phyloP scores from a whole-genome alignment of 2,888 invertebrate species.

The Ctena decussata region DNA sequence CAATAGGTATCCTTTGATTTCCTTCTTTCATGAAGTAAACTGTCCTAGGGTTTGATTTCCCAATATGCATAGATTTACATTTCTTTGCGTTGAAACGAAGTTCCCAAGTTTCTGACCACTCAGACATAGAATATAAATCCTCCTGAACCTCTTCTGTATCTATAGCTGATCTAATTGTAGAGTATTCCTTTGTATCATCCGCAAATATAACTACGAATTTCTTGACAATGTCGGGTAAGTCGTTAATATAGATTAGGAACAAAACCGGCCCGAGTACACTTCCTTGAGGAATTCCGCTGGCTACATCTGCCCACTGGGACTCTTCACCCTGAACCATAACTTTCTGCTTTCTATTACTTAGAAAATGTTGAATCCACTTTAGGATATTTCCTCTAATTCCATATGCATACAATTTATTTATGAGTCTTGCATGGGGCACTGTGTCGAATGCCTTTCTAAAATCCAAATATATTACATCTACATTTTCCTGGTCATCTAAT shows the following conservation, averaged over 20 bases:
- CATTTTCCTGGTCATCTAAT: not conserved
- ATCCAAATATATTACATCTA: conserved; percentile 19
- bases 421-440: conserved; percentile 11
- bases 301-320: conserved; percentile 16
- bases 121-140: no score
- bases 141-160: no score
- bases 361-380: conserved; percentile 25
- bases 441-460: conserved; percentile 28
- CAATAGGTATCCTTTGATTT: no score
- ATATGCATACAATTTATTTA: conserved; percentile 3
- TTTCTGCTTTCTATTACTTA: conserved; percentile 19
- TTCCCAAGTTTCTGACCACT: no score
- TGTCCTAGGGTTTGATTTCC: no score
- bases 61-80: no score
- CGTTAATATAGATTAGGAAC: conserved; percentile 27
- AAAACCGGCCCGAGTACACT: conserved; percentile 11
- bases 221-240: not conserved
- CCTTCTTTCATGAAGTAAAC: no score
- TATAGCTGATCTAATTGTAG: no score
- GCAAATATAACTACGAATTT: not conserved
- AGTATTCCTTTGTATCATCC: no score
- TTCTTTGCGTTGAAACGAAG: no score
- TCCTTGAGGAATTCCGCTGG: conserved; percentile 35
- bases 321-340: conserved; percentile 5
- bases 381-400: conserved; percentile 1